These are phyloP conservation scores for Holothuria scabra DNA, from an alignment of 53 echinoderm and acorn worm genomes.

Conservation along the genomic window DNA sequence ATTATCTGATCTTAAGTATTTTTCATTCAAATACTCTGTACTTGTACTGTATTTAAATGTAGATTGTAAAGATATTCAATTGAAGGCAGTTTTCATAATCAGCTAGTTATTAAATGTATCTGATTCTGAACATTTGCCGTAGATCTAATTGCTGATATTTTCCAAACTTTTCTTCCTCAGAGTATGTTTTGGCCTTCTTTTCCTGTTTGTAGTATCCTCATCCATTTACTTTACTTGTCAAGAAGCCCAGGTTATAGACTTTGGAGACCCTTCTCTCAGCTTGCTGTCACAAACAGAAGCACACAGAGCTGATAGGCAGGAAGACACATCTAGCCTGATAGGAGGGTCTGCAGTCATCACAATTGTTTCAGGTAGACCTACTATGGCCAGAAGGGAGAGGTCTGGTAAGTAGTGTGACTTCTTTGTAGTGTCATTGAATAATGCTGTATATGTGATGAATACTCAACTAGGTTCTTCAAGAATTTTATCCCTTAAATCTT, in stretches of 20 bases:
- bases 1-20: too few relatives aligned
- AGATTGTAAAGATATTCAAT: too few relatives aligned
- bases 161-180: neutral
- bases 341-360: neutral
- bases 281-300: neutral
- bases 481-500: too few relatives aligned
- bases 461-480: too few relatives aligned
- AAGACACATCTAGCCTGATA: neutral
- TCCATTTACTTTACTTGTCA: slow-evolving; percentile 42
- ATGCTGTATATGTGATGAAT: too few relatives aligned
- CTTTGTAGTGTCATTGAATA: too few relatives aligned
- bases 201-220: slow-evolving; percentile 20
- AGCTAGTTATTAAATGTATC: too few relatives aligned
- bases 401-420: neutral
- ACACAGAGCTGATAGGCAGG: neutral
- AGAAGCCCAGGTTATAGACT: slow-evolving; percentile 23
- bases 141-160: too few relatives aligned
- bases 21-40: too few relatives aligned
- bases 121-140: too few relatives aligned
- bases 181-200: slow-evolving; percentile 10
- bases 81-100: too few relatives aligned
- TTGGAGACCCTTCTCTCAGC: neutral
- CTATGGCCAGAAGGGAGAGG: neutral
- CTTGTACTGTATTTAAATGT: too few relatives aligned
- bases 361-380: neutral